Conservation (phyloP, 2,113 vertebrate genomes). For the Psilopsiagon aurifrons region DNA sequence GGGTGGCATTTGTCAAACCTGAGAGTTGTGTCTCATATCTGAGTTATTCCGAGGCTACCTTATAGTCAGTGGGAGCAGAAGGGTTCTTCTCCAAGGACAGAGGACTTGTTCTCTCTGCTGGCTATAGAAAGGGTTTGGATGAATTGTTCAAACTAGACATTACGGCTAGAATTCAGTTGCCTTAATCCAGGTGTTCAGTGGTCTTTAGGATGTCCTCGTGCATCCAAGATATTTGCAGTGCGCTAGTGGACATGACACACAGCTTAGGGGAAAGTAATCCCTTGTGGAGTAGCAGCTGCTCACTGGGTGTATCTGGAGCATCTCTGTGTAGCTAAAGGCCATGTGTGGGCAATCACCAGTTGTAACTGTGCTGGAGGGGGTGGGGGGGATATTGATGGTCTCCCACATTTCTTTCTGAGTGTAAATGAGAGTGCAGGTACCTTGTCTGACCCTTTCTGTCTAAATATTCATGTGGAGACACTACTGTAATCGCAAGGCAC, state of each 20-base stretch:
- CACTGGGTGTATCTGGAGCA: not conserved
- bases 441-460: not conserved
- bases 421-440: not conserved
- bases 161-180: not conserved
- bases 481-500: not conserved
- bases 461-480: fast-evolving
- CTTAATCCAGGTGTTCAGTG: not conserved
- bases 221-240: not conserved
- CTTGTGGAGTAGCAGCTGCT: not conserved
- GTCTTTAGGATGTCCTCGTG: not conserved
- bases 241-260: too few species aligned
- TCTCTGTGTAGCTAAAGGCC: not conserved
- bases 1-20: not conserved
- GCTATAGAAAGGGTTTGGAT: not conserved
- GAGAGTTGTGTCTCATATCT: not conserved
- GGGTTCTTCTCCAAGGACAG: not conserved
- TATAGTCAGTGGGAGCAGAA: not conserved
- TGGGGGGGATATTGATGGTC: not conserved
- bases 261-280: not conserved
- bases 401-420: not conserved
- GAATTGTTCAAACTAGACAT: not conserved
- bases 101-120: not conserved
- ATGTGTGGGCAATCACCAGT: not conserved
- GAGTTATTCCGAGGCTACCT: not conserved
- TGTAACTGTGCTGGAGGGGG: not conserved